phyloP scores from a whole-genome alignment of 1,140 invertebrate genomes.

The Babylonia areolata region DNA sequence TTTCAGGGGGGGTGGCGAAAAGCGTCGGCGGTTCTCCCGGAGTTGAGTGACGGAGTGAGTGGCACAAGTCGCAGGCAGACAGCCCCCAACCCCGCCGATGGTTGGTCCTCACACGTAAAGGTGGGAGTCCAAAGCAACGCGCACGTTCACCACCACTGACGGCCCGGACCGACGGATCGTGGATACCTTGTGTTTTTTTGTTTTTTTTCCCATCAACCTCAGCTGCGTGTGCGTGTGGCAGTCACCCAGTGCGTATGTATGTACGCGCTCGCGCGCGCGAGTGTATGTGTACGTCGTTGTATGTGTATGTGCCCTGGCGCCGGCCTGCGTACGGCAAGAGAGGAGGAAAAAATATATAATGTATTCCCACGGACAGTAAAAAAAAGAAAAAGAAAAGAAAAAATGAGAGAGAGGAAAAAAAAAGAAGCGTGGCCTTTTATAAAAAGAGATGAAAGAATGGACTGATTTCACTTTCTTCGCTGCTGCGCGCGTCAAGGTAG shows the following conservation, averaged over 20 bases:
- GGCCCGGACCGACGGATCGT: neutral
- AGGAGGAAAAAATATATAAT: neutral
- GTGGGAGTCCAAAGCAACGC: too few relatives aligned
- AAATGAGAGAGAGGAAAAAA: too few relatives aligned
- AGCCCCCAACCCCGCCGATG: neutral
- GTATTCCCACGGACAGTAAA: too few relatives aligned
- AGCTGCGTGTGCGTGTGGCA: neutral
- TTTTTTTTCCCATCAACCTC: too few relatives aligned
- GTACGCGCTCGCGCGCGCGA: neutral
- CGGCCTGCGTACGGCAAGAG: neutral
- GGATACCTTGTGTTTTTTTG: neutral
- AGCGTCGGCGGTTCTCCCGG: neutral
- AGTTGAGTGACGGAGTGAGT: constrained; percentile 18
- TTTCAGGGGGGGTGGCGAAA: neutral
- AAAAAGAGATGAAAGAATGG: neutral
- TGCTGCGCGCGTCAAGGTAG: neutral
- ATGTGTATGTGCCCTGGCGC: neutral
- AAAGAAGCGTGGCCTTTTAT: too few relatives aligned
- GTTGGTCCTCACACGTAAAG: neutral
- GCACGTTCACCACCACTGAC: too few relatives aligned
- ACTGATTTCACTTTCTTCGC: too few relatives aligned
- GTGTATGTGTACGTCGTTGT: neutral
- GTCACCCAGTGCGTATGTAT: neutral
- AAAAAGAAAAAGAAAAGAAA: too few relatives aligned
- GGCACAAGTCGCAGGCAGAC: neutral